Base-by-base conservation (phyloP, 2,888 invertebrate genomes). In the Protophormia terraenovae region DNA sequence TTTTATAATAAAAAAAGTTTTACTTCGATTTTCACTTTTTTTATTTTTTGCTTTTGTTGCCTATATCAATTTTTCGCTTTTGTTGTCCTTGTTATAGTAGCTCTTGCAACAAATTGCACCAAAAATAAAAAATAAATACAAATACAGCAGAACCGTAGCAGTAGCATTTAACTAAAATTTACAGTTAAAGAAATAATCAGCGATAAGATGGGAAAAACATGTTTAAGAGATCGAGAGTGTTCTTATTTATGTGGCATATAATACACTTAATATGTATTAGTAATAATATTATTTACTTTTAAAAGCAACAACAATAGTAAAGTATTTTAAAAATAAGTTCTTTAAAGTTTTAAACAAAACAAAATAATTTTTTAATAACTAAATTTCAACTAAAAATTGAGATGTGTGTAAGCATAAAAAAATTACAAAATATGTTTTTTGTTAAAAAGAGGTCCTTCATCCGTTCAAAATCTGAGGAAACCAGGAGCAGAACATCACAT, bases 1-100 rank as follows among this genome's bases (percentile, higher is more conserved):
- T 35, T 66, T 76, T 75, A 69, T 75, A 79, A 72, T 55, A 72
- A 53, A 60, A 84, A 81, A 81, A 79, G 66, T 76, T 77, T 72
- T 81, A 22, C 76, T 72, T 84, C 71, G 81, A 81, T 84, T 84
- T 76, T 60, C n/a, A 50, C 19, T 72, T 29, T 41, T 66, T 72
- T 76, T n/a, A n/a, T 66, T 16, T 62, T 45, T 41, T 22, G 22
- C n/a, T 55, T 75, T 27, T 55, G 38, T 64, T 71, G 79, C 64
- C 79, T 78, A 41, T 10, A 38, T 60, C 64, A 45, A 4, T 29
- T 75, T 69, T 32, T 27, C 29, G 5, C 29, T 32, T 16, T 47
- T 35, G 3, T 22, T 45, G 66, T 58, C 32, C n/a, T 45, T 60
- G 10, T 22, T 41, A 7, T 14, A 38, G 24, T 58, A 69, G 69